A percentile compares a stretch with the other conserved stretches of the same genome.
Conservation (phyloP, 2,888 invertebrate species). For the Chrysomela aeneicollis region DNA sequence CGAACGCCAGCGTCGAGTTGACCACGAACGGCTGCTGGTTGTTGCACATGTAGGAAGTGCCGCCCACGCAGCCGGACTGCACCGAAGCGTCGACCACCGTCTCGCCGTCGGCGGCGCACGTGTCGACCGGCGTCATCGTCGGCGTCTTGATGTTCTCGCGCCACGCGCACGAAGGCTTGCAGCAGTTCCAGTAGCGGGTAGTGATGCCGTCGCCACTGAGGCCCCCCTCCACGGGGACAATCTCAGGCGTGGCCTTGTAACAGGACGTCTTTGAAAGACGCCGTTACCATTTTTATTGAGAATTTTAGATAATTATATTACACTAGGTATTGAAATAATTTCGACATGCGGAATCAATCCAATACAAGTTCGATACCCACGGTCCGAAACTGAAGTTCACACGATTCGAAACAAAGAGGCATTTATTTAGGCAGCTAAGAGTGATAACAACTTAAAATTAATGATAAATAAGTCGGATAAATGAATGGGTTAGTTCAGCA, state of each 20-base stretch:
- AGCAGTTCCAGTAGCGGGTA: slow-evolving; percentile 34
- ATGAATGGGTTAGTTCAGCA: no score
- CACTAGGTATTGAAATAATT: no score
- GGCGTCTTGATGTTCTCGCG: slow-evolving; percentile 17
- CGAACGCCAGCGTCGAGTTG: slow-evolving; percentile 38
- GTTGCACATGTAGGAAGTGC: slow-evolving; percentile 40
- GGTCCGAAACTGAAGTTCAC: no score
- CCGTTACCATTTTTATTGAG: no score
- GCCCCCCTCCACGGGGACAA: slow-evolving; percentile 7
- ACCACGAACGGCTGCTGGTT: slow-evolving; percentile 40
- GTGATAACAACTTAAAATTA: no score
- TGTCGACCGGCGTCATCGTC: neutral
- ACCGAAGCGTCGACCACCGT: neutral
- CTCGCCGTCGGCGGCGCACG: neutral
- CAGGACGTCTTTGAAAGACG: no score
- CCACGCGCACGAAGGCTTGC: slow-evolving; percentile 33
- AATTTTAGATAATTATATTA: no score
- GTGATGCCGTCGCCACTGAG: slow-evolving; percentile 24
- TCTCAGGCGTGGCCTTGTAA: neutral
- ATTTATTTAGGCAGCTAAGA: no score
- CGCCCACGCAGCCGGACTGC: slow-evolving; percentile 26
- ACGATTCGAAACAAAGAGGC: no score
- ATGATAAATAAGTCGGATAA: no score
- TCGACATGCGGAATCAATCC: no score
- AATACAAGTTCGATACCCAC: no score